phyloP scores from a whole-genome alignment of 92 coral and sea anemone species.

The Galaxea fascicularis region DNA sequence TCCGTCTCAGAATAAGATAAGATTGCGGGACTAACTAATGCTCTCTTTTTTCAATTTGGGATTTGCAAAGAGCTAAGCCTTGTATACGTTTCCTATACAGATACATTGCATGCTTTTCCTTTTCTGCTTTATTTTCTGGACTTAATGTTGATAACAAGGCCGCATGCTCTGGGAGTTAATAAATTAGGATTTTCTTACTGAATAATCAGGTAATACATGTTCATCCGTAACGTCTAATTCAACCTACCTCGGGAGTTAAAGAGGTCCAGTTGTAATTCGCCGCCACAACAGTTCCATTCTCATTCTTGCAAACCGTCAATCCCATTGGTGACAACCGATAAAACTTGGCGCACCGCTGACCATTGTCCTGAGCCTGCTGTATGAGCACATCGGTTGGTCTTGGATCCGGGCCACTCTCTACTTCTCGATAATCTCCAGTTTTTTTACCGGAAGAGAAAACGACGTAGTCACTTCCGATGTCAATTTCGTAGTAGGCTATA shows the following conservation, averaged over 20 bases:
- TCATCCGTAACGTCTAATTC: neutral
- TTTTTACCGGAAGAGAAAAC: constrained; percentile 55
- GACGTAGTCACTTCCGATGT: constrained; percentile 37
- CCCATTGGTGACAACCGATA: constrained; percentile 65
- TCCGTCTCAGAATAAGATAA: too few relatives aligned
- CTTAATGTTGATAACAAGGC: too few relatives aligned
- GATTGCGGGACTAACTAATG: too few relatives aligned
- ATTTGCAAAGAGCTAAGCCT: too few relatives aligned
- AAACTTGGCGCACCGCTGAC: constrained; percentile 59
- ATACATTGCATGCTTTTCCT: too few relatives aligned
- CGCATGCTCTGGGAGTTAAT: too few relatives aligned
- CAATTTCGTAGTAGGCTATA: constrained; percentile 66
- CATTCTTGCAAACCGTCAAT: constrained; percentile 56
- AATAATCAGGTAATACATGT: neutral
- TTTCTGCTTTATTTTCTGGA: too few relatives aligned
- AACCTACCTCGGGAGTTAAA: constrained; percentile 19
- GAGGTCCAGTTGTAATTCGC: constrained; percentile 58
- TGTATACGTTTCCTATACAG: too few relatives aligned
- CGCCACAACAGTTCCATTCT: constrained; percentile 57
- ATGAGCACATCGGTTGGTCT: constrained; percentile 54
- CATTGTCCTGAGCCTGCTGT: constrained; percentile 48
- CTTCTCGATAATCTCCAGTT: constrained; percentile 59
- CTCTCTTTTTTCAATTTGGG: too few relatives aligned
- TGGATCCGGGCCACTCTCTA: constrained; percentile 47
- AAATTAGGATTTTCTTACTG: neutral